Evolutionary conservation across 2,888 invertebrate species (phyloP).

Genomic region (Enchytraeus crypticus): DNA sequence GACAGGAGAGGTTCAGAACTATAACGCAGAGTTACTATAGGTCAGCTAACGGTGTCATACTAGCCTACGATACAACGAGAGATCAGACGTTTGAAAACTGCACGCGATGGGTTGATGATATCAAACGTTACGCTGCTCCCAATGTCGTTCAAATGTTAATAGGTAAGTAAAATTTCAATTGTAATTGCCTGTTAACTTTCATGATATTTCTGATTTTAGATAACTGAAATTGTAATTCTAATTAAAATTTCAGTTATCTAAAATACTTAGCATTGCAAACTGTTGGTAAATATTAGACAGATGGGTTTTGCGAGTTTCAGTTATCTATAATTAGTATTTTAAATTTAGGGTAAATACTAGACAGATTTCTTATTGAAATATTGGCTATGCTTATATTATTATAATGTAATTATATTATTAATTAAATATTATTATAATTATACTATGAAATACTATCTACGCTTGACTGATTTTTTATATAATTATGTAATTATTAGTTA

Average conservation of each 20-base stretch:
- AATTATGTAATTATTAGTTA: no score
- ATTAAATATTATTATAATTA: no score
- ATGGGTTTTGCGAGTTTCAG: no score
- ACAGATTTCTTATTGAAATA: no score
- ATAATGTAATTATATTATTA: no score
- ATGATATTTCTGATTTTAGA: background rate
- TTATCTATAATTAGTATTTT: background rate
- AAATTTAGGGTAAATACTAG: no score
- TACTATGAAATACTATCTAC: no score
- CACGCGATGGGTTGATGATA: constrained; percentile 90
- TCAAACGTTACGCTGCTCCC: constrained; percentile 82
- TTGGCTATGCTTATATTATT: no score
- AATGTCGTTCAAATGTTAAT: constrained; percentile 81
- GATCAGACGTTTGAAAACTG: constrained; percentile 75
- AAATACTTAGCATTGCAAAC: no score
- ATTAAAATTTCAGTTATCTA: background rate
- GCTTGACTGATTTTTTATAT: no score
- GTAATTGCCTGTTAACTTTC: no score
- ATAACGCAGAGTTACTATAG: constrained; percentile 96
- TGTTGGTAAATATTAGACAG: no score
- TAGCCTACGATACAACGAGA: constrained; percentile 94
- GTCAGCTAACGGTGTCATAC: constrained; percentile 88
- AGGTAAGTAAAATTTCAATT: constrained; percentile 53
- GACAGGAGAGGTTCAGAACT: constrained; percentile 88
- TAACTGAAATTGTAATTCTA: background rate